Evolutionary conservation across 2,797 vertebrate species (phyloP).

Genomic region (Tokudaia muenninki): DNA sequence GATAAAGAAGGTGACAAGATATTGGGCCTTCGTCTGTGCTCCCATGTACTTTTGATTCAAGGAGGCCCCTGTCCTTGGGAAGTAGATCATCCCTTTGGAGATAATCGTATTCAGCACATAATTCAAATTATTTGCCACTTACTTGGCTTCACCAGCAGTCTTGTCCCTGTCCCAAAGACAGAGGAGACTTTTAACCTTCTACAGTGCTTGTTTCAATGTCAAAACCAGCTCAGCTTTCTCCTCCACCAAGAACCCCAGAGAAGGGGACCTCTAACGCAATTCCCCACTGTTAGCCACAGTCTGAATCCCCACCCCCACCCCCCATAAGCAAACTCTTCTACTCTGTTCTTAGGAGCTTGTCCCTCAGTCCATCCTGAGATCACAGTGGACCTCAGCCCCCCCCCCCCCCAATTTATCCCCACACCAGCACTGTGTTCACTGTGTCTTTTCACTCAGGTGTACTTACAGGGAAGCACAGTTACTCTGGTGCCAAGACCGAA

Average conservation of each 20-base stretch:
- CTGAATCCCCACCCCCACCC: neutral
- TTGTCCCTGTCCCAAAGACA: constrained; percentile 82
- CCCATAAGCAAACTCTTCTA: too few species aligned
- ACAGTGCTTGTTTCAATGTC: constrained; percentile 72
- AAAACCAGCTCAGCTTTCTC: constrained; percentile 65
- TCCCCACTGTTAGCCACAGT: neutral
- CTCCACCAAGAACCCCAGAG: neutral
- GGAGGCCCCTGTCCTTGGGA: neutral
- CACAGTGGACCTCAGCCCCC: neutral
- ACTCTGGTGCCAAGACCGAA: constrained; percentile 75
- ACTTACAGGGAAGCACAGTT: constrained; percentile 78
- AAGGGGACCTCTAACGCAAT: neutral
- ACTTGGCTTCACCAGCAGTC: constrained; percentile 81
- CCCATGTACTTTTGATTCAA: constrained; percentile 5
- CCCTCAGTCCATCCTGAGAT: neutral
- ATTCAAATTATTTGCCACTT: constrained; percentile 77
- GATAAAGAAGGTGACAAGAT: neutral
- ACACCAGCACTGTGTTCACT: accelerated
- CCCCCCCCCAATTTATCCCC: neutral
- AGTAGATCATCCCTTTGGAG: constrained; percentile 46
- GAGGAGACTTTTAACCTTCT: constrained; percentile 65
- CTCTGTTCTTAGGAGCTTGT: neutral
- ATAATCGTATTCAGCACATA: constrained; percentile 48
- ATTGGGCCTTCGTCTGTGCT: neutral
- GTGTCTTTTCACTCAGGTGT: neutral